Evolutionary conservation across 2,113 vertebrate species (phyloP).

Genomic region (Rafetus swinhoei): DNA sequence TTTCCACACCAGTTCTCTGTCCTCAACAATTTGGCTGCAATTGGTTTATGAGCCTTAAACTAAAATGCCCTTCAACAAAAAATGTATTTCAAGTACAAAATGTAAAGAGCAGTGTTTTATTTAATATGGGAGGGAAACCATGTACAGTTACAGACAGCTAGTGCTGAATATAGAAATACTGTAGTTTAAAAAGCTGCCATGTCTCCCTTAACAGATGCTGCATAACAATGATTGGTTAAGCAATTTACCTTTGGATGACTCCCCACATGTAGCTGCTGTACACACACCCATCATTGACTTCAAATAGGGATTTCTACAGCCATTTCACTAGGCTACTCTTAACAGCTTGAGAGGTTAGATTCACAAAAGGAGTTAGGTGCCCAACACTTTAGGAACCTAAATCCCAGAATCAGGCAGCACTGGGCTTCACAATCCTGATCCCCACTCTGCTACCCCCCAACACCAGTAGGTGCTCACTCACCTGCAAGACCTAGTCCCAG

Average conservation of each 20-base stretch:
- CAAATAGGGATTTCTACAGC: accelerated
- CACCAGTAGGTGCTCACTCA: neutral
- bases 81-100: neutral
- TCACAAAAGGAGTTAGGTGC: no score
- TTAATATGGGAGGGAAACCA: neutral
- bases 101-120: neutral
- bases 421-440: neutral
- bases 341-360: neutral
- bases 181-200: neutral
- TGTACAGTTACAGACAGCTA: neutral
- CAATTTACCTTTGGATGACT: neutral
- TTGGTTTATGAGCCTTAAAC: neutral
- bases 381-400: neutral
- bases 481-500: neutral
- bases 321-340: accelerated
- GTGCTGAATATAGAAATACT: neutral
- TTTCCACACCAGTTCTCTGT: neutral
- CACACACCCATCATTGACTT: neutral
- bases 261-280: accelerated
- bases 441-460: neutral
- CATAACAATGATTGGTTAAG: neutral
- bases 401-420: neutral
- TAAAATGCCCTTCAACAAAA: neutral
- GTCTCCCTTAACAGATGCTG: neutral
- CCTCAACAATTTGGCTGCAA: neutral